Evolutionary conservation across 37 sponge, comb jelly and placozoan genomes (phyloP).

Genomic region (Aphrocallistes beatrix): DNA sequence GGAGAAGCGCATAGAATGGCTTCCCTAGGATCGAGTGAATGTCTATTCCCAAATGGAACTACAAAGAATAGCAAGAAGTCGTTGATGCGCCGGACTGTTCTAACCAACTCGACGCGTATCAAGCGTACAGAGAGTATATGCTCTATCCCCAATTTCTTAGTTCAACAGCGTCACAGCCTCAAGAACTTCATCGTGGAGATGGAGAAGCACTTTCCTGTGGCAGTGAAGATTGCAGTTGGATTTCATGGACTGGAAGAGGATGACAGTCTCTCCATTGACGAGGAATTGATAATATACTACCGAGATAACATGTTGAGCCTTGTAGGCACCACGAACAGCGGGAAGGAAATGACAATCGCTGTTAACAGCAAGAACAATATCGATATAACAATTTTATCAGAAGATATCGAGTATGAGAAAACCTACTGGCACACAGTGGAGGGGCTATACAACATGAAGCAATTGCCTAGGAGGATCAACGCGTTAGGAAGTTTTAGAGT

Average conservation of each 20-base stretch:
- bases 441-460: conserved; percentile 11
- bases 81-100: not conserved
- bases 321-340: not conserved
- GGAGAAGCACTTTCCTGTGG: not conserved
- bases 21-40: not conserved
- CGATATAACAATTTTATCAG: not conserved
- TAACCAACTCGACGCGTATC: not conserved
- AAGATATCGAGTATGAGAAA: not conserved
- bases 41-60: not conserved
- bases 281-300: conserved; percentile 12
- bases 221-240: not conserved
- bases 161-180: not conserved
- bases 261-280: conserved; percentile 1
- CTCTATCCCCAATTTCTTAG: not conserved
- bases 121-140: conserved; percentile 9
- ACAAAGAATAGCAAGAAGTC: not conserved
- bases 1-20: conserved; percentile 14
- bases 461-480: not conserved
- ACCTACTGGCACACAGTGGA: not conserved
- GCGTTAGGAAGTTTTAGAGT: not conserved
- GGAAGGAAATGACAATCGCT: not conserved
- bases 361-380: not conserved
- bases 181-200: conserved; percentile 9
- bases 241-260: not conserved
- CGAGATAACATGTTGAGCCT: not conserved